A percentile compares a stretch with the other conserved stretches of the same genome.
Evolutionary conservation across 2,888 invertebrate species (phyloP).

Genomic region (Diarsia rubi): DNA sequence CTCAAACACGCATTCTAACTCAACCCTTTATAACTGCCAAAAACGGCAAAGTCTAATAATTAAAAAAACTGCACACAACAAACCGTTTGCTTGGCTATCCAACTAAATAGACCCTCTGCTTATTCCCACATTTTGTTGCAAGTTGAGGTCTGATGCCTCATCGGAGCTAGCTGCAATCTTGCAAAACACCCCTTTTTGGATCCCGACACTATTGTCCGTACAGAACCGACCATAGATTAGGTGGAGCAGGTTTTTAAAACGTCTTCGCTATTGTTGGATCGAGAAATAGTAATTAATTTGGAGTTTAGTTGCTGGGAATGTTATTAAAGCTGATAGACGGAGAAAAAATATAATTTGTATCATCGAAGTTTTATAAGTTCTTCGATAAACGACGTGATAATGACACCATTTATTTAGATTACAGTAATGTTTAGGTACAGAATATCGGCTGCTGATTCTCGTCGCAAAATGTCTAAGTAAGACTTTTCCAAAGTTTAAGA

Average conservation of each 20-base stretch:
- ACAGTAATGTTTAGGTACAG: background rate
- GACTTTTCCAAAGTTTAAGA: background rate
- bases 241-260: conserved; percentile 64
- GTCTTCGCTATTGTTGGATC: conserved; percentile 58
- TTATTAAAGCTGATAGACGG: conserved; percentile 3
- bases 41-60: conserved; percentile 38
- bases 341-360: too few relatives aligned
- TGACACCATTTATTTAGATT: background rate
- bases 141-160: conserved; percentile 49
- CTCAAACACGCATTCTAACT: too few relatives aligned
- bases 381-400: background rate
- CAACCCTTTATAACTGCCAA: conserved; percentile 30
- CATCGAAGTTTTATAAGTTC: background rate
- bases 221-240: conserved; percentile 63
- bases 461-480: background rate
- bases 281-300: conserved; percentile 64
- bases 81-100: conserved; percentile 17
- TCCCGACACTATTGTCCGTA: conserved; percentile 57
- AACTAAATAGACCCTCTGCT: conserved; percentile 38
- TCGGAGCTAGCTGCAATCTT: conserved; percentile 61
- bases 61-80: conserved; percentile 34
- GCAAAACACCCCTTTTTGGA: conserved; percentile 61
- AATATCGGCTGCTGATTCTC: background rate
- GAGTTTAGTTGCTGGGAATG: conserved; percentile 41
- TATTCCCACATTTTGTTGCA: conserved; percentile 62